These are phyloP conservation scores for Perizoma affinitatum DNA, from an alignment of 2,888 invertebrate genomes.

Conservation along the genomic window DNA sequence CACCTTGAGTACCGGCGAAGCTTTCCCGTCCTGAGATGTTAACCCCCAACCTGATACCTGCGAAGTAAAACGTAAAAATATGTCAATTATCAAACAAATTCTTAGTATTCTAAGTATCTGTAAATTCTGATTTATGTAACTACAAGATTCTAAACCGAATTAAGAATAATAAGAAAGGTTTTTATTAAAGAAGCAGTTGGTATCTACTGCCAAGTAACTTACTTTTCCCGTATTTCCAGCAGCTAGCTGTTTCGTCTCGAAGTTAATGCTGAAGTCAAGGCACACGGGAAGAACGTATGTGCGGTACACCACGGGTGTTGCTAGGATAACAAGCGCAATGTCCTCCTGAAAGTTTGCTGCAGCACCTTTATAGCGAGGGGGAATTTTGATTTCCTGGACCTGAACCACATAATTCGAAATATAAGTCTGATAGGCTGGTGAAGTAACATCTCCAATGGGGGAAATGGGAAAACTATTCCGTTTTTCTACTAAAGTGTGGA, in stretches of 20 bases:
- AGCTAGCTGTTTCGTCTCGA: slow-evolving; percentile 26
- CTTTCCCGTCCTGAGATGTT: slow-evolving; percentile 26
- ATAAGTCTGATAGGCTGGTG: not conserved
- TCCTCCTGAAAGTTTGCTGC: slow-evolving; percentile 76
- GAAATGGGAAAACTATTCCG: too few species aligned
- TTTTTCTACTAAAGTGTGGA: too few species aligned
- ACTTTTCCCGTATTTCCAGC: slow-evolving; percentile 23
- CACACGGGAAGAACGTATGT: slow-evolving; percentile 69
- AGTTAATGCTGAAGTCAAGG: slow-evolving; percentile 48
- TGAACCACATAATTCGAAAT: not conserved
- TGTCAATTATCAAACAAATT: too few species aligned
- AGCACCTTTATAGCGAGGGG: slow-evolving; percentile 64
- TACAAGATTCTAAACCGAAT: too few species aligned
- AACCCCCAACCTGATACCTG: slow-evolving; percentile 34
- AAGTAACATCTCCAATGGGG: too few species aligned
- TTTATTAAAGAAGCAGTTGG: too few species aligned
- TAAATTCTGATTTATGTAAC: too few species aligned
- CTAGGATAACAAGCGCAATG: slow-evolving; percentile 70
- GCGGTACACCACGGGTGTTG: slow-evolving; percentile 56
- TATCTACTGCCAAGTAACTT: not conserved
- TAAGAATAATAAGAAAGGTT: too few species aligned
- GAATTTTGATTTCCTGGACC: slow-evolving; percentile 20
- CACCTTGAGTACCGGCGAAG: slow-evolving; percentile 20
- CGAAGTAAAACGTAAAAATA: too few species aligned
- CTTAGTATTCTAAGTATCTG: too few species aligned